Evolutionary conservation across 2,797 vertebrate genomes (phyloP).

Genomic region (Pipistrellus pygmaeus): DNA sequence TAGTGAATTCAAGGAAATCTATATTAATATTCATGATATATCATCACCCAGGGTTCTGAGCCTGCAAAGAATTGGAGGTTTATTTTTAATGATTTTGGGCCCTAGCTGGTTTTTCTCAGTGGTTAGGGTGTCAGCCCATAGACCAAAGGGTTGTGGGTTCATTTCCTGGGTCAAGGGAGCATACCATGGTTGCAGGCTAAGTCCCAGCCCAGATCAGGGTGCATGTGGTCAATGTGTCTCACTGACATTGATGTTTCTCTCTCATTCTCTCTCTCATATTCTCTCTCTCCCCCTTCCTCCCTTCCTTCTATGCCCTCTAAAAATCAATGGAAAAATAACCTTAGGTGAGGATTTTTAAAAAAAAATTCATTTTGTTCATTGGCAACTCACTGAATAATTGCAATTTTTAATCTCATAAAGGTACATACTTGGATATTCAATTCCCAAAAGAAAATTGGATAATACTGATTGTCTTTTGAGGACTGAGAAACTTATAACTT

Average conservation of each 20-base stretch:
- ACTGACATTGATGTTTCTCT: no score
- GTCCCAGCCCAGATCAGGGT: no score
- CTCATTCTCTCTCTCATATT: no score
- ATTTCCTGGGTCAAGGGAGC: no score
- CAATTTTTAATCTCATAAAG: conserved; percentile 34
- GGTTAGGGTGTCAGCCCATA: no score
- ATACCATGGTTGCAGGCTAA: no score
- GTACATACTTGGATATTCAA: neutral
- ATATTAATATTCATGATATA: neutral
- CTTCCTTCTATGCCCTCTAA: no score
- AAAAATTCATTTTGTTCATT: neutral
- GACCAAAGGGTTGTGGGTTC: no score
- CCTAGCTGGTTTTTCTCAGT: no score
- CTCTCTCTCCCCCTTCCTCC: no score
- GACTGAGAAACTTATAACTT: neutral
- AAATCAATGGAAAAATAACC: no score
- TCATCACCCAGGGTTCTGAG: neutral
- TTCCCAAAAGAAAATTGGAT: neutral
- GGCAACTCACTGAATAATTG: neutral
- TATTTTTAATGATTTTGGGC: neutral
- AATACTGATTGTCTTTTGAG: conserved; percentile 1
- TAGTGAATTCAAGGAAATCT: conserved; percentile 54
- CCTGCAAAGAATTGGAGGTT: conserved; percentile 20
- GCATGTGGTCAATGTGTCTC: no score
- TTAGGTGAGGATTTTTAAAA: neutral